Evolutionary conservation across 37 sponge, comb jelly and placozoan genomes (phyloP).

Genomic region (Ephydatia muelleri): DNA sequence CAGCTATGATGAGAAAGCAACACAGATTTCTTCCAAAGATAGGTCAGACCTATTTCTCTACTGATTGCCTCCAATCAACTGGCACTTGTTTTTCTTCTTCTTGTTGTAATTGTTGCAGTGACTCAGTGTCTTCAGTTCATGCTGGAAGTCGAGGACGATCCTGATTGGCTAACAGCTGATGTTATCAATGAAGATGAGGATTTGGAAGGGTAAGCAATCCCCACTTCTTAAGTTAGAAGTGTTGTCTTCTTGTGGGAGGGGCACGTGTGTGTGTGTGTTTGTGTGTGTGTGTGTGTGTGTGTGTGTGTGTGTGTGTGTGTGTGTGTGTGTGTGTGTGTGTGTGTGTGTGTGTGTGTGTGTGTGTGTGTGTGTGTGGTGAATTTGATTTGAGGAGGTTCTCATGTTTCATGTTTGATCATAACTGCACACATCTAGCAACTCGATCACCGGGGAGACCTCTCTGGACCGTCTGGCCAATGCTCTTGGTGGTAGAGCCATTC

Average conservation of each 20-base stretch:
- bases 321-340: background rate
- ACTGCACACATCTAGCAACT: conserved; percentile 53
- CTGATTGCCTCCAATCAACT: background rate
- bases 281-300: background rate
- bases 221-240: too few species aligned
- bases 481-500: conserved; percentile 90
- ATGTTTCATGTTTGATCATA: background rate
- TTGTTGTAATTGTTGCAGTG: conserved; percentile 41
- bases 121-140: conserved; percentile 76
- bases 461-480: conserved; percentile 93
- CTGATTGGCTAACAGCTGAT: conserved; percentile 76
- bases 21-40: conserved; percentile 55
- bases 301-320: conserved; percentile 6
- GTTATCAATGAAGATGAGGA: conserved; percentile 85
- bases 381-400: background rate
- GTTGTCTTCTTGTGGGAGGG: too few species aligned
- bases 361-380: background rate
- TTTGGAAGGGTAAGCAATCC: conserved; percentile 35
- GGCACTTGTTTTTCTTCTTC: conserved; percentile 4
- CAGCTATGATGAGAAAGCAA: conserved; percentile 93
- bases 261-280: too few species aligned
- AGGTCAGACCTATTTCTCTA: conserved; percentile 29
- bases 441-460: conserved; percentile 86
- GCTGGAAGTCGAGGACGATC: conserved; percentile 83
- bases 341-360: conserved; percentile 5